These are phyloP conservation scores for Mesorhabditis spiculigera DNA, from an alignment of 2,888 invertebrate species.

Conservation along the genomic window DNA sequence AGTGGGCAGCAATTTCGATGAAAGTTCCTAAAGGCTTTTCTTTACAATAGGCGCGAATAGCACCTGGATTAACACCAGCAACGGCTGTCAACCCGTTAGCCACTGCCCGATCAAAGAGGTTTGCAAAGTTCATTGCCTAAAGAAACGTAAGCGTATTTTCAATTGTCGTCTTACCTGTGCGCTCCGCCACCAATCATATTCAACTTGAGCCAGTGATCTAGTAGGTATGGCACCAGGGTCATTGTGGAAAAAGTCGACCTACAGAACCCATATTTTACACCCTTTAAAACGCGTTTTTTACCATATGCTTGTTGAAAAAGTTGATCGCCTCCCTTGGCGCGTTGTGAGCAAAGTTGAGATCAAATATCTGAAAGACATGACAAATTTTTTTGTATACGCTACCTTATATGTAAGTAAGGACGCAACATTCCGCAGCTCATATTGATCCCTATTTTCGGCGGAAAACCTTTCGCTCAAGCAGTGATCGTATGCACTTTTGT, in stretches of 20 bases:
- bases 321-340: conserved; percentile 88
- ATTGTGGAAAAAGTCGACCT: conserved; percentile 70
- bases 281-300: conserved; percentile 1
- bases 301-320: conserved; percentile 79
- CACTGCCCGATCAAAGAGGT: conserved; percentile 91
- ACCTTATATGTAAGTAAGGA: conserved; percentile 89
- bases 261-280: conserved; percentile 15
- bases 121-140: conserved; percentile 72
- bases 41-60: conserved; percentile 70
- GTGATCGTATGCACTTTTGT: conserved; percentile 81
- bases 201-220: conserved; percentile 75
- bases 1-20: background rate
- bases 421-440: conserved; percentile 89
- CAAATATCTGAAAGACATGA: conserved; percentile 68
- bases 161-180: conserved; percentile 26
- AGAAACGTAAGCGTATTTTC: background rate
- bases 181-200: conserved; percentile 61
- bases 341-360: conserved; percentile 81
- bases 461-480: conserved; percentile 69
- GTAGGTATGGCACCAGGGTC: conserved; percentile 69
- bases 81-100: conserved; percentile 84
- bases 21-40: conserved; percentile 3
- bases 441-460: conserved; percentile 76
- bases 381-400: background rate
- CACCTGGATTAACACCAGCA: conserved; percentile 93